phyloP scores from a whole-genome alignment of 2,113 vertebrate genomes.

The Pluvialis apricaria region DNA sequence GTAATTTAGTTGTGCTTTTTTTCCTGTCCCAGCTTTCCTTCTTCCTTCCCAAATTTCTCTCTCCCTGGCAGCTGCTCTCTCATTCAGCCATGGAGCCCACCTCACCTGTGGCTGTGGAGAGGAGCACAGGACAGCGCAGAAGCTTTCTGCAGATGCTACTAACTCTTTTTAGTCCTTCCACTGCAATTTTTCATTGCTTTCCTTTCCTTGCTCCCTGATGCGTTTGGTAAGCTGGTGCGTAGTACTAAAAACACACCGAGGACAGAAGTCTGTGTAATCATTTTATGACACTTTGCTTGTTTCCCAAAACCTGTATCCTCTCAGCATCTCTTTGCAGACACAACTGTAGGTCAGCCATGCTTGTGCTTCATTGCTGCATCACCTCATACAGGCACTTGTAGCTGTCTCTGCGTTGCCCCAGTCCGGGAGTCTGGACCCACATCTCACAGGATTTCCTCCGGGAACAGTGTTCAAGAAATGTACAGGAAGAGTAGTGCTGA shows the following conservation, averaged over 20 bases:
- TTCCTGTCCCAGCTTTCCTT: not conserved
- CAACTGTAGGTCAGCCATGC: not conserved
- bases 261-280: not conserved
- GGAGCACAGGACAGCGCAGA: not conserved
- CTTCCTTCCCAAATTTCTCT: not conserved
- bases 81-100: not conserved
- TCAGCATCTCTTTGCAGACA: not conserved
- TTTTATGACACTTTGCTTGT: not conserved
- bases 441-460: not conserved
- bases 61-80: not conserved
- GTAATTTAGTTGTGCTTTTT: not conserved
- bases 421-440: not conserved
- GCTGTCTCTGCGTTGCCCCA: rapidly evolving
- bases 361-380: not conserved
- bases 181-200: not conserved
- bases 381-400: not conserved
- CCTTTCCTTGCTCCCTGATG: not conserved
- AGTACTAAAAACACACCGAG: not conserved
- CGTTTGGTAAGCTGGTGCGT: not conserved
- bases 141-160: not conserved
- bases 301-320: not conserved
- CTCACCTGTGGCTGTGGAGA: not conserved
- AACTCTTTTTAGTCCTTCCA: not conserved
- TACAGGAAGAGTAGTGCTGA: not conserved
- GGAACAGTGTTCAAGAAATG: not conserved